Conservation (phyloP, 2,797 vertebrate genomes). For the Microctenopoma steveboyesi region DNA sequence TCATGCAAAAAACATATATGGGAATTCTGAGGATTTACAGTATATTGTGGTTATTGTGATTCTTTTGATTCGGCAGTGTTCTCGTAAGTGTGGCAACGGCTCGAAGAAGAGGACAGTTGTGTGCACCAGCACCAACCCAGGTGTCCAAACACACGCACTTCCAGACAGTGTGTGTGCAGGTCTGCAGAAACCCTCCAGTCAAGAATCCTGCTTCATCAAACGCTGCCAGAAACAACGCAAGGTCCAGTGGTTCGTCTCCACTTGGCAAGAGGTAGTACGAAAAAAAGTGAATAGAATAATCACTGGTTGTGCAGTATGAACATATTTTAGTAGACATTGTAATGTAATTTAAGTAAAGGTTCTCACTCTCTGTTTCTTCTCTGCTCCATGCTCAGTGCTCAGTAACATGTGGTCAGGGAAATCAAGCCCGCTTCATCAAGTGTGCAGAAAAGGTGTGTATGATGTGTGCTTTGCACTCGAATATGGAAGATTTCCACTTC, state of each 20-base stretch:
- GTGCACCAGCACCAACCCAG: constrained; percentile 81
- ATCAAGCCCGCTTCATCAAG: constrained; percentile 85
- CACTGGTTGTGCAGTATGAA: not conserved
- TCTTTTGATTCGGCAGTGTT: constrained; percentile 82
- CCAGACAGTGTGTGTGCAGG: constrained; percentile 78
- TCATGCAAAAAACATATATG: not conserved
- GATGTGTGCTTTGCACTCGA: not conserved
- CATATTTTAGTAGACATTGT: not conserved
- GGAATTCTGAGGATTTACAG: not conserved
- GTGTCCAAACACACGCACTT: constrained; percentile 62
- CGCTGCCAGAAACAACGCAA: constrained; percentile 88
- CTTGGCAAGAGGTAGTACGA: constrained; percentile 87
- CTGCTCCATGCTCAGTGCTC: constrained; percentile 84
- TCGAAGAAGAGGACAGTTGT: constrained; percentile 84
- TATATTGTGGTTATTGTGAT: not conserved
- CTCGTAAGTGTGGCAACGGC: constrained; percentile 89
- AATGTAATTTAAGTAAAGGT: not conserved
- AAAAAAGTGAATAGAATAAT: constrained; percentile 9
- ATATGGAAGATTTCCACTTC: not conserved
- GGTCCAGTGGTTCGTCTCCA: constrained; percentile 89
- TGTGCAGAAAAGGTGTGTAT: constrained; percentile 87
- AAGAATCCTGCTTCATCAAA: constrained; percentile 86
- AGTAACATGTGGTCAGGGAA: constrained; percentile 85
- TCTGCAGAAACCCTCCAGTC: constrained; percentile 82
- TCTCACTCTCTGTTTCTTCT: constrained; percentile 9